Evolutionary conservation across 1,140 invertebrate genomes (phyloP), one percentile per base, ranked within the genome.

Genomic region (Drosophila santomea): DNA sequence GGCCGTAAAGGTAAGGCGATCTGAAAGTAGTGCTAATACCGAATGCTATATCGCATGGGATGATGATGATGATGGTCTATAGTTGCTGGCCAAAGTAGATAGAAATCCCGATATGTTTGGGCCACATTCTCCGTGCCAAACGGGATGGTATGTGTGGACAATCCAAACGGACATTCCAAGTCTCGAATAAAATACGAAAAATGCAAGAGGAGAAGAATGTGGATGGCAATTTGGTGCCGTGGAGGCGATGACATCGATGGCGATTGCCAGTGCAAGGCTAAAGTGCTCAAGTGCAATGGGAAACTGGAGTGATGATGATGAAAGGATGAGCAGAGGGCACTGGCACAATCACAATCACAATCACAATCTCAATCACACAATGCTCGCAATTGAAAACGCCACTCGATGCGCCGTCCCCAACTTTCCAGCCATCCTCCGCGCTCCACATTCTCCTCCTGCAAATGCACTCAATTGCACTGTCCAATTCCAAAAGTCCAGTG

Each of bases 111-210:
- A 50, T 50, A 35, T 48, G 47, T 1, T 23, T 28, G 12, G 17
- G 11, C 23, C 48, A 50, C 25, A 50, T 50, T 50, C 48, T 1
- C n/a, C 1, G 15, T 28, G 8, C n/a, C 39, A 43, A 43, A 43
- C 39, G 6, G 5, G 7, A n/a, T 43, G 17, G 17, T 32, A 20
- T 38, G 43, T 17, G n/a, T 41, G 48, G 63, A 48, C 43, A 57
- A 69, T 69, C 32, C 41, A 39, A 39, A 35, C 35, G 35, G 14
- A 25, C 60, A 59, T 57, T 66, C 63, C 80, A 50, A 83, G 63
- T 83, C 59, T 78, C 82, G 75, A 83, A 79, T 83, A 75, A 79
- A 84, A 74, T 79, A 81, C 78, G 57, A 74, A 82, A 75, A 84
- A 84, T 83, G 71, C 60, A 71, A 72, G 48, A 32, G 28, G 48